Conservation (phyloP, 2,113 vertebrate species). For the Sinocyclocheilus anshuiensis region DNA sequence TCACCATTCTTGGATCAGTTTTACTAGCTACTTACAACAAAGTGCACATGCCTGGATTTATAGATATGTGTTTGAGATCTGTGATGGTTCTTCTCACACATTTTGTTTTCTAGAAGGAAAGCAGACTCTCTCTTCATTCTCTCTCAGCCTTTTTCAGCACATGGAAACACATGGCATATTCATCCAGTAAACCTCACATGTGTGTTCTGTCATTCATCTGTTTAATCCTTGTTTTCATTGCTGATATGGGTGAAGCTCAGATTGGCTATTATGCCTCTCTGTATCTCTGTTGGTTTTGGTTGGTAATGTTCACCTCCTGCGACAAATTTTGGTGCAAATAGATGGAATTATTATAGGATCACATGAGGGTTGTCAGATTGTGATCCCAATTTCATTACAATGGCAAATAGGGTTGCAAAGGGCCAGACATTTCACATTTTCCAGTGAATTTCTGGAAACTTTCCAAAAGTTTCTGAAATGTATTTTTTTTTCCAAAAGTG, state of each 20-base stretch:
- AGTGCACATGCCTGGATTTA: neutral
- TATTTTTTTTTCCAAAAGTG: no score
- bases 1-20: neutral
- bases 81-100: neutral
- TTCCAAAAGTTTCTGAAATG: no score
- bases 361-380: constrained; percentile 44
- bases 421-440: no score
- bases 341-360: constrained; percentile 44
- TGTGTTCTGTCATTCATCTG: neutral
- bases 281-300: constrained; percentile 1
- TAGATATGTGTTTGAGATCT: neutral
- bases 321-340: constrained; percentile 33
- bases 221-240: constrained; percentile 26
- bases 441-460: no score
- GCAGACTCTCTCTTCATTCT: neutral
- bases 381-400: no score
- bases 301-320: constrained; percentile 23
- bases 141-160: neutral
- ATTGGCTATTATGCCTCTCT: neutral
- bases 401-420: no score
- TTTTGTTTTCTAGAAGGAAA: neutral
- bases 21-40: neutral
- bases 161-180: neutral
- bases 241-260: neutral
- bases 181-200: neutral